A percentile compares a stretch with the other conserved stretches of the same genome.
These are phyloP conservation scores for Ecdyonurus torrentis DNA, from an alignment of 2,888 invertebrate species.

Conservation along the genomic window DNA sequence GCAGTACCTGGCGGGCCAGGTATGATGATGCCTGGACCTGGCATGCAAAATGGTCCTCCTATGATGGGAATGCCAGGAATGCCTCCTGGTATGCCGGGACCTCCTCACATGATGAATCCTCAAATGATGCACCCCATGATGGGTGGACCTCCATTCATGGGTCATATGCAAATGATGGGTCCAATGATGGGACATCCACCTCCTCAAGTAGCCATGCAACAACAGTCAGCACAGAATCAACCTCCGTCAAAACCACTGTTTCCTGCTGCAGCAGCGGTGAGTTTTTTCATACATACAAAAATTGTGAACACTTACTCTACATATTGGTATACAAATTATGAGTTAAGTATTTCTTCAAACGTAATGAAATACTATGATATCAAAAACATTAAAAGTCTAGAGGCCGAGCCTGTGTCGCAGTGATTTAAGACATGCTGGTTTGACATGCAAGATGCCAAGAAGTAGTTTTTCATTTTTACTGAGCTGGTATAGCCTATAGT, in stretches of 20 bases:
- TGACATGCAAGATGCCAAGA: no score
- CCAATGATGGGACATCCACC: slow-evolving; percentile 21
- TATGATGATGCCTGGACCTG: slow-evolving; percentile 39
- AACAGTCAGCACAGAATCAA: slow-evolving; percentile 31
- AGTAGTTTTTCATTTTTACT: no score
- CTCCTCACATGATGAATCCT: slow-evolving; percentile 33
- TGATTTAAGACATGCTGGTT: no score
- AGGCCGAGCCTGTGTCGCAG: no score
- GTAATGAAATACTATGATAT: no score
- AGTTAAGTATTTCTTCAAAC: no score
- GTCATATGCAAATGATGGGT: slow-evolving; percentile 34
- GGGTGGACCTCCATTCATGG: slow-evolving; percentile 24
- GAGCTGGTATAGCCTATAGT: no score
- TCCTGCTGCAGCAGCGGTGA: slow-evolving; percentile 49
- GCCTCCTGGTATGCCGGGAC: slow-evolving; percentile 17
- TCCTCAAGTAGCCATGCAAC: slow-evolving; percentile 24
- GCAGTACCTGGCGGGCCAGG: slow-evolving; percentile 39
- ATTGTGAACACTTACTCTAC: no score
- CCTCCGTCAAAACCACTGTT: slow-evolving; percentile 52
- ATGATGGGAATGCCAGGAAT: slow-evolving; percentile 30
- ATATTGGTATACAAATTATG: no score
- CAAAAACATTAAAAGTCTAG: neutral
- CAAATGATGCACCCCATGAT: slow-evolving; percentile 35
- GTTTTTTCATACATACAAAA: slow-evolving; percentile 11
- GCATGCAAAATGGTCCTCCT: neutral